Percentiles rank a stretch among this genome's conserved stretches.
phyloP scores from a whole-genome alignment of 2,113 vertebrate species.

The Ptilonorhynchus violaceus region DNA sequence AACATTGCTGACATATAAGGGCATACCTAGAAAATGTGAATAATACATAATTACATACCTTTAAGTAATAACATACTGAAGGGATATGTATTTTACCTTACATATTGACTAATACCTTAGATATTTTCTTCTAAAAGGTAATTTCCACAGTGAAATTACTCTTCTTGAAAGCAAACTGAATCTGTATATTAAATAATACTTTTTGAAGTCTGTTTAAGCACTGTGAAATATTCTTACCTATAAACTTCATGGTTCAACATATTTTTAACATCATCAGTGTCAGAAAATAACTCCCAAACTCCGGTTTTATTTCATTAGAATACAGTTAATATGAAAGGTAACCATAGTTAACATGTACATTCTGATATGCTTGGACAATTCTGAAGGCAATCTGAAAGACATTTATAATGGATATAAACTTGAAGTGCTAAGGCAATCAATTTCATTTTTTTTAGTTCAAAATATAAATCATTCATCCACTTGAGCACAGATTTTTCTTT shows the following conservation, averaged over 20 bases:
- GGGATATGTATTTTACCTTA: neutral
- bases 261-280: neutral
- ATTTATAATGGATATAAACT: neutral
- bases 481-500: neutral
- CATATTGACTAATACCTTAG: neutral
- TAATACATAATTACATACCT: neutral
- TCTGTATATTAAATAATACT: neutral
- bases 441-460: neutral
- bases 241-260: neutral
- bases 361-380: neutral
- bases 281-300: neutral
- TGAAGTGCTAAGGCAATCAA: neutral
- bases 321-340: neutral
- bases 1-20: constrained; percentile 97
- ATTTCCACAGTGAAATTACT: neutral
- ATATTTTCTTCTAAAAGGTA: neutral
- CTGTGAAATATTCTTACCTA: neutral
- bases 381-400: neutral
- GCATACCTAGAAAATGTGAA: constrained; percentile 83
- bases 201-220: neutral
- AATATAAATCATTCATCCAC: neutral
- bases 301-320: neutral
- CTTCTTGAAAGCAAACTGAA: neutral
- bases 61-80: neutral
- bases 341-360: neutral